Evolutionary conservation across 2,888 invertebrate genomes (phyloP).

Genomic region (Troides aeacus): DNA sequence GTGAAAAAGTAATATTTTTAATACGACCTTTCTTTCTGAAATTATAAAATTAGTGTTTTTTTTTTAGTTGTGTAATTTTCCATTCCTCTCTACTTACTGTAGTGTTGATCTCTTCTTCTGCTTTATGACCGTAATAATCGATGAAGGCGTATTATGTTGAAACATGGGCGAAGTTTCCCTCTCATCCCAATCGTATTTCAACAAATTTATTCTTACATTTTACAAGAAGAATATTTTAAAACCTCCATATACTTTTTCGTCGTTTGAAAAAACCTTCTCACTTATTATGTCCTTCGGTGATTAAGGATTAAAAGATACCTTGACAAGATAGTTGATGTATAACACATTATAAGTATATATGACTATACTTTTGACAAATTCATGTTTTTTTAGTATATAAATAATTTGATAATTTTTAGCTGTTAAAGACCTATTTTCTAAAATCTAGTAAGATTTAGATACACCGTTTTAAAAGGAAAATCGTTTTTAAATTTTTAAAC

Average conservation of each 20-base stretch:
- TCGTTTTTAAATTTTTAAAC: background rate
- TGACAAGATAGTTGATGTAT: background rate
- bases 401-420: background rate
- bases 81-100: slow-evolving; percentile 1
- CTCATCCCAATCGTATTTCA: background rate
- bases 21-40: no score
- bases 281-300: no score
- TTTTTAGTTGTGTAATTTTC: background rate
- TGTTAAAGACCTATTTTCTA: background rate
- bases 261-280: no score
- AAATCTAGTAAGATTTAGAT: background rate
- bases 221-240: no score
- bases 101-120: background rate
- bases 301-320: no score
- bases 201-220: background rate
- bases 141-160: background rate
- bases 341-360: background rate
- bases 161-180: background rate
- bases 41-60: background rate
- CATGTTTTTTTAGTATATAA: background rate
- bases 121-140: background rate
- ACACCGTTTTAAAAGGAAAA: background rate
- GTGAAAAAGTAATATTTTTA: no score
- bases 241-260: no score
- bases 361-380: background rate